Evolutionary conservation across 1,140 invertebrate genomes (phyloP).

Genomic region (Theocolax elegans): DNA sequence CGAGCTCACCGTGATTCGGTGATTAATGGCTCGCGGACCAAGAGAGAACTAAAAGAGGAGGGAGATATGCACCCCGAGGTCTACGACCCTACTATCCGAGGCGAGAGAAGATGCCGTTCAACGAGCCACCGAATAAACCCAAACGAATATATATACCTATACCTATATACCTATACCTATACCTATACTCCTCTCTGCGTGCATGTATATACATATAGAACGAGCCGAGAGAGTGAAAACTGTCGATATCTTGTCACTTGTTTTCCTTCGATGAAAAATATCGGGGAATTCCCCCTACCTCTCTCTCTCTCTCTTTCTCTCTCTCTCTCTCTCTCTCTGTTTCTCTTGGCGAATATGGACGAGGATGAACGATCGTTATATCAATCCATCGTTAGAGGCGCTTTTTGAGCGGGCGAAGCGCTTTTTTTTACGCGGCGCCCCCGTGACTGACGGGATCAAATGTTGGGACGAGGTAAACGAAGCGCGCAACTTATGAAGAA

Average conservation of each 20-base stretch:
- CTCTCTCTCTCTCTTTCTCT: not conserved
- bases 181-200: no score
- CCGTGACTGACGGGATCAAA: not conserved
- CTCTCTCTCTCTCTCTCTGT: not conserved
- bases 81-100: conserved; percentile 5
- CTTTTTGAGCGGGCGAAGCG: not conserved
- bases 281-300: not conserved
- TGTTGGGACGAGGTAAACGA: not conserved
- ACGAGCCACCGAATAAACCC: no score
- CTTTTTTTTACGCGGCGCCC: not conserved
- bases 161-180: no score
- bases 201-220: no score
- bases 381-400: conserved; percentile 26
- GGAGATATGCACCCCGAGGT: not conserved
- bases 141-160: no score
- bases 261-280: conserved; percentile 35
- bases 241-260: conserved; percentile 38
- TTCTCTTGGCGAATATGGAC: conserved; percentile 3
- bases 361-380: conserved; percentile 30
- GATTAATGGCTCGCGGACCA: conserved; percentile 50
- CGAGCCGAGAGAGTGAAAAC: conserved; percentile 14
- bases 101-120: not conserved
- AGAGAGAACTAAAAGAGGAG: not conserved
- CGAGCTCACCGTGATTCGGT: conserved; percentile 48
- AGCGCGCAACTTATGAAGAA: not conserved